Conservation (phyloP, 2,113 vertebrate genomes). For the Antechinus flavipes region DNA sequence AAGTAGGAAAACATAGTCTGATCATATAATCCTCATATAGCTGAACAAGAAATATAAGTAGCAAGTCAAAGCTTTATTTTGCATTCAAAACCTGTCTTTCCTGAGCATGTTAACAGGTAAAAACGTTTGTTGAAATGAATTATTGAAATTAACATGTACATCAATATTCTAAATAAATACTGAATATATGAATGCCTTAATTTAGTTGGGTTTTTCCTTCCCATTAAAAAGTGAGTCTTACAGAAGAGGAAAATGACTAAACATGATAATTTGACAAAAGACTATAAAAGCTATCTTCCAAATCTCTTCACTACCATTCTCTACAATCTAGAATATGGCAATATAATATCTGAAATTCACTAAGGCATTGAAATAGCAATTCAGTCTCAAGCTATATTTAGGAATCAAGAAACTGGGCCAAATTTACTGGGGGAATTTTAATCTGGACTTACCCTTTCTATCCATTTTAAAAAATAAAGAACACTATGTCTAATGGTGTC, state of each 20-base stretch:
- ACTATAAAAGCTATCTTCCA: not conserved
- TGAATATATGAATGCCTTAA: not conserved
- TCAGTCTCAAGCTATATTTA: not conserved
- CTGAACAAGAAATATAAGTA: not conserved
- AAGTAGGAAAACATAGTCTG: not conserved
- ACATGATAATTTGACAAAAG: not conserved
- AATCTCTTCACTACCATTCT: not conserved
- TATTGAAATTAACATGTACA: not conserved
- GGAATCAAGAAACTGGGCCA: not conserved
- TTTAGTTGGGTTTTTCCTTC: not conserved
- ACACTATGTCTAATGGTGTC: not conserved
- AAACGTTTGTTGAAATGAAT: not conserved
- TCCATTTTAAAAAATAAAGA: not conserved
- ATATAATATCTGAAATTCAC: not conserved
- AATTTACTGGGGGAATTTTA: not conserved
- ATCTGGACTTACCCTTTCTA: not conserved
- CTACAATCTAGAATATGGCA: not conserved
- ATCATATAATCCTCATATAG: not conserved
- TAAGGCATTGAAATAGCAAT: constrained; percentile 23
- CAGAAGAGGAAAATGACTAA: not conserved
- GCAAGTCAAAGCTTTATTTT: not conserved
- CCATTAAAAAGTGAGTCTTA: not conserved
- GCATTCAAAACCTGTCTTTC: constrained; percentile 4
- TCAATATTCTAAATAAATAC: not conserved
- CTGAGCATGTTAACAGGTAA: not conserved